Conservation (phyloP, 1,140 invertebrate species). For the Diabrotica undecimpunctata region DNA sequence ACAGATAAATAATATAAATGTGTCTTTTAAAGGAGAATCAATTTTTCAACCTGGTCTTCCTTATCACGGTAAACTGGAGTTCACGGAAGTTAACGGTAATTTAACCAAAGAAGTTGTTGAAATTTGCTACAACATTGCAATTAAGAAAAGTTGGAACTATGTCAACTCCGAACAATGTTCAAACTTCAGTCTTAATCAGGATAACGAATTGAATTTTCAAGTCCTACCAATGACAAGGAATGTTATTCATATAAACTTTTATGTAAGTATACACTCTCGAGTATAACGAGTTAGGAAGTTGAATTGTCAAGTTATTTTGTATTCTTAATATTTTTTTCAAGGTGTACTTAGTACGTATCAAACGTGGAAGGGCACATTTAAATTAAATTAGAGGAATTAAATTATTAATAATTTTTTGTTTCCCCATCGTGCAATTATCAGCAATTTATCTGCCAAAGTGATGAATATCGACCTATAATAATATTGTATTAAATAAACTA, state of each 20-base stretch:
- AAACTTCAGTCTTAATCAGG: constrained; percentile 31
- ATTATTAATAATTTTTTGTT: background rate
- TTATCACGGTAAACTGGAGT: constrained; percentile 54
- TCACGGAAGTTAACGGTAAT: constrained; percentile 27
- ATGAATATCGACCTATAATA: too few relatives aligned
- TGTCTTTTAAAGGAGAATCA: constrained; percentile 39
- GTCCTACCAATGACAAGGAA: constrained; percentile 38
- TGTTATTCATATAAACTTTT: constrained; percentile 36
- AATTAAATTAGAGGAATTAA: background rate
- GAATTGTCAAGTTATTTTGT: too few relatives aligned
- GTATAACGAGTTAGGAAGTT: too few relatives aligned
- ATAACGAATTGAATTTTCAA: constrained; percentile 15
- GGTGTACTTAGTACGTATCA: background rate
- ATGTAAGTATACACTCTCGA: constrained; percentile 24
- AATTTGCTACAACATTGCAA: constrained; percentile 43
- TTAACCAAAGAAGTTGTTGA: constrained; percentile 34
- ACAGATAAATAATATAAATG: too few relatives aligned
- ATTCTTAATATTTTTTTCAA: background rate
- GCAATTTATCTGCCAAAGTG: too few relatives aligned
- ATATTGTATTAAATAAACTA: too few relatives aligned
- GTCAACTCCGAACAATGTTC: constrained; percentile 34
- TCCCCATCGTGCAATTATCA: background rate
- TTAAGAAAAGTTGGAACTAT: constrained; percentile 42
- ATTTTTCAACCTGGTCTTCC: constrained; percentile 60
- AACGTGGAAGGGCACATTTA: background rate